These are phyloP conservation scores for Dufourea novaeangliae DNA, from an alignment of 1,140 invertebrate genomes.

Conservation along the genomic window DNA sequence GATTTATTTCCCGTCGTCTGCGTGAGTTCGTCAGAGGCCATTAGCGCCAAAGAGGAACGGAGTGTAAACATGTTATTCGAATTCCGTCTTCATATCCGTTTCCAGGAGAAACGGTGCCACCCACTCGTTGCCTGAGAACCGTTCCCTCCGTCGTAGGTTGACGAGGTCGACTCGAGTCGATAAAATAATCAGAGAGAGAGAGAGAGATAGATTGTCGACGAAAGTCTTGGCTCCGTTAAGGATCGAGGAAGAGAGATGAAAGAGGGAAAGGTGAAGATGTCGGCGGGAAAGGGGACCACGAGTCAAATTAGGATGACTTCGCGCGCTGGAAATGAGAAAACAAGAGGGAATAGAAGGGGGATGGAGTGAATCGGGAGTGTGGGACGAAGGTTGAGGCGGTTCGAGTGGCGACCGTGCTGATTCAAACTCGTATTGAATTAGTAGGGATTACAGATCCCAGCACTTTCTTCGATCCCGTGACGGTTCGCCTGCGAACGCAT, in stretches of 20 bases:
- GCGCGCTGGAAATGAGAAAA: constrained; percentile 35
- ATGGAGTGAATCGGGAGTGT: neutral
- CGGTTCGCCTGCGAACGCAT: constrained; percentile 27
- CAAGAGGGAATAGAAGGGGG: constrained; percentile 21
- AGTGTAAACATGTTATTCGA: constrained; percentile 70
- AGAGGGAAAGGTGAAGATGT: neutral
- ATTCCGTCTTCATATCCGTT: constrained; percentile 71
- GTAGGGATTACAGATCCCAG: constrained; percentile 38
- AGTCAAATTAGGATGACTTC: constrained; percentile 41
- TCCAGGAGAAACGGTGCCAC: constrained; percentile 40
- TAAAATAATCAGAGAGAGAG: constrained; percentile 9
- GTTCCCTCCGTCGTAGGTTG: constrained; percentile 13
- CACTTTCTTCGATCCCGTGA: constrained; percentile 23
- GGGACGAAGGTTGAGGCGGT: too few species aligned
- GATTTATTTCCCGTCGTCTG: constrained; percentile 28
- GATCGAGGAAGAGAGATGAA: neutral
- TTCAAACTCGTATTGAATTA: constrained; percentile 58
- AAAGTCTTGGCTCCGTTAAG: too few species aligned
- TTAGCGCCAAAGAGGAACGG: constrained; percentile 48
- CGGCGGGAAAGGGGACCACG: neutral
- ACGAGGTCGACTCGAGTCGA: neutral
- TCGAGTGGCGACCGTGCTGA: constrained; percentile 6
- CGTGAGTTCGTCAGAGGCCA: constrained; percentile 34
- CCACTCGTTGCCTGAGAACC: neutral
- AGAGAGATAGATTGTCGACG: too few species aligned